phyloP scores from a whole-genome alignment of 2,797 vertebrate genomes.

The Octomys mimax region DNA sequence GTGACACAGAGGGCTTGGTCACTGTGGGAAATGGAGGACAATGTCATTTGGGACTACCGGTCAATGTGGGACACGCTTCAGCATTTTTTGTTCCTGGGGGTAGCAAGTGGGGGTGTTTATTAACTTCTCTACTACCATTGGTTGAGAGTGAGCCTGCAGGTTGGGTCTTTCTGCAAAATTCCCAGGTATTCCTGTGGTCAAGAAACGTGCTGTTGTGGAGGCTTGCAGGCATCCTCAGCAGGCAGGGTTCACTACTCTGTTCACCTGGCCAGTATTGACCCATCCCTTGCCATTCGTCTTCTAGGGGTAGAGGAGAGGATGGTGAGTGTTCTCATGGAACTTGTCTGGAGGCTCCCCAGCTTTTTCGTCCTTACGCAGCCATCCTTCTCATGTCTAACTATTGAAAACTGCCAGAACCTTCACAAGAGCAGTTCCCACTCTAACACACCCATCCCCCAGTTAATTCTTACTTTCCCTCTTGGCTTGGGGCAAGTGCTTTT shows the following conservation, averaged over 20 bases:
- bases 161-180: background rate
- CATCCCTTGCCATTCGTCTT: background rate
- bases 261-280: background rate
- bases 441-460: too few relatives aligned
- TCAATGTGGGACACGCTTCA: rapidly evolving
- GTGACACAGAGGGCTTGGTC: background rate
- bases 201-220: background rate
- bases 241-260: background rate
- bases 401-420: rapidly evolving
- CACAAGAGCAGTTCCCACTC: too few relatives aligned
- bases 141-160: background rate
- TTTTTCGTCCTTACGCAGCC: too few relatives aligned
- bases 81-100: background rate
- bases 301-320: rapidly evolving
- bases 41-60: rapidly evolving
- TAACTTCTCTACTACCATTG: background rate
- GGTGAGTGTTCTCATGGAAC: background rate
- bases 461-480: background rate
- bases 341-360: too few relatives aligned
- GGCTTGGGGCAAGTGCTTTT: background rate
- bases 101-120: background rate
- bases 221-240: background rate
- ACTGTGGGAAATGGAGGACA: background rate
- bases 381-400: background rate
- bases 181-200: background rate